Evolutionary conservation across 92 coral and sea anemone species (phyloP).

Genomic region (Porites divaricata): DNA sequence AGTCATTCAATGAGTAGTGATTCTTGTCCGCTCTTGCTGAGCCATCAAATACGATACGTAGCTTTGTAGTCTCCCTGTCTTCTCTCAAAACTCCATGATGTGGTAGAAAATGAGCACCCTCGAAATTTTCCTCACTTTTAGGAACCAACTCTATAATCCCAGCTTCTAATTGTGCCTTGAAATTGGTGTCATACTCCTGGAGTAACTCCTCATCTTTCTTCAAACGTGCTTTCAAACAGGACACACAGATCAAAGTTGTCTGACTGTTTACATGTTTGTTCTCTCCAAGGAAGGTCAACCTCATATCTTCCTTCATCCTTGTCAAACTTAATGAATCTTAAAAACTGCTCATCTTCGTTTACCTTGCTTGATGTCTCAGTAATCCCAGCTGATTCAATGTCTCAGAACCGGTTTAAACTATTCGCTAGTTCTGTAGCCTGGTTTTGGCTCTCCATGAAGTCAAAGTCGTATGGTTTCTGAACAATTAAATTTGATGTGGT

Average conservation of each 20-base stretch:
- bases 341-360: background rate
- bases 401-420: too few relatives aligned
- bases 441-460: background rate
- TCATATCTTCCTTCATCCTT: background rate
- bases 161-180: constrained; percentile 8
- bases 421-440: too few relatives aligned
- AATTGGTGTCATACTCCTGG: constrained; percentile 18
- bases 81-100: too few relatives aligned
- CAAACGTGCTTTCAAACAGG: constrained; percentile 1
- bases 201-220: constrained; percentile 9
- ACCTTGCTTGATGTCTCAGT: background rate
- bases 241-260: background rate
- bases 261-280: background rate
- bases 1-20: background rate
- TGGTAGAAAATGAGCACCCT: too few relatives aligned
- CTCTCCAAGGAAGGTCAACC: background rate
- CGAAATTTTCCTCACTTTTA: too few relatives aligned
- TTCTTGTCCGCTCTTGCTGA: too few relatives aligned
- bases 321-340: background rate
- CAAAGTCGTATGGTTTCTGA: background rate
- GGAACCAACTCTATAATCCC: too few relatives aligned
- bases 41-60: too few relatives aligned
- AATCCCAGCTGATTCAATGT: too few relatives aligned
- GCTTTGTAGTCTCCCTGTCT: too few relatives aligned
- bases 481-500: background rate